Percentiles rank a stretch among this genome's conserved stretches.
Evolutionary conservation across 1,140 invertebrate genomes (phyloP).

Genomic region (Arctopsyche grandis): DNA sequence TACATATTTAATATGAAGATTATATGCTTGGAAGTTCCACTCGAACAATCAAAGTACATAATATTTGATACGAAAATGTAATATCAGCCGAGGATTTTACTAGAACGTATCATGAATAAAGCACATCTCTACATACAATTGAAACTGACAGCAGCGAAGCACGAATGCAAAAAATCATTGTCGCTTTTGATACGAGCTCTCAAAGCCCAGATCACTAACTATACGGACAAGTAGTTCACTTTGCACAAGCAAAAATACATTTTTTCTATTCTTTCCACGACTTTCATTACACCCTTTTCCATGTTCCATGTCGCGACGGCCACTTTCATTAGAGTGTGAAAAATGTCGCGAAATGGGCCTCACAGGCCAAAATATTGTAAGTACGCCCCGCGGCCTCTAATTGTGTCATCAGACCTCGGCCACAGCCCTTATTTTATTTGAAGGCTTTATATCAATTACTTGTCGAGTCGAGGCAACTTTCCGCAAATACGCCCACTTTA

Average conservation of each 20-base stretch:
- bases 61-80: too few species aligned
- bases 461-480: background rate
- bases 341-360: background rate
- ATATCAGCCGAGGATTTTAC: too few species aligned
- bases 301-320: background rate
- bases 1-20: too few species aligned
- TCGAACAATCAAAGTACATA: too few species aligned
- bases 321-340: conserved; percentile 15
- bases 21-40: too few species aligned
- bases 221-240: too few species aligned
- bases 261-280: background rate
- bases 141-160: too few species aligned
- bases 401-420: background rate
- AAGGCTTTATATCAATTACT: conserved; percentile 34
- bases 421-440: background rate
- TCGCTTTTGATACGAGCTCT: too few species aligned
- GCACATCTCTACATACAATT: too few species aligned
- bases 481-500: conserved; percentile 17
- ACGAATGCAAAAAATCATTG: too few species aligned
- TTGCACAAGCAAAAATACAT: background rate
- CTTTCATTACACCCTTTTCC: background rate
- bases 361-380: background rate
- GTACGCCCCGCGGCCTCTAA: background rate
- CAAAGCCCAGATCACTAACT: too few species aligned
- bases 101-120: too few species aligned